Conservation (phyloP, 2,113 vertebrate species). For the Saimiri boliviensis region DNA sequence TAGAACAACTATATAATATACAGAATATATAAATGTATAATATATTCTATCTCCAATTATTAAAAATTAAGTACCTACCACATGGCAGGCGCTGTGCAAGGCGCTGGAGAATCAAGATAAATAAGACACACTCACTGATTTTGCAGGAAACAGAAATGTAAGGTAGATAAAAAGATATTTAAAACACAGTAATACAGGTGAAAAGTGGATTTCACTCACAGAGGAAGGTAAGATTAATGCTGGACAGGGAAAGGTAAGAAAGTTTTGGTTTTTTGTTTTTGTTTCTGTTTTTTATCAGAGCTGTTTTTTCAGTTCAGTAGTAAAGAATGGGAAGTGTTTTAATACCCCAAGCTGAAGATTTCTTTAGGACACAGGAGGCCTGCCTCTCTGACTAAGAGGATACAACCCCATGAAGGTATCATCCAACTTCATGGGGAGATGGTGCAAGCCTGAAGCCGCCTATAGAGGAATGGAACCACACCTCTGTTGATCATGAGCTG, state of each 20-base stretch:
- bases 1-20: background rate
- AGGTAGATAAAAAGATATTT: background rate
- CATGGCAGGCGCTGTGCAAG: background rate
- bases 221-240: background rate
- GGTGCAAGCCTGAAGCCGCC: too few relatives aligned
- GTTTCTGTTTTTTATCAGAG: background rate
- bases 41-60: background rate
- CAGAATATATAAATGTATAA: background rate
- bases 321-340: background rate
- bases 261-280: background rate
- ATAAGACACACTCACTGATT: background rate
- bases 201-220: background rate
- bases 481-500: background rate
- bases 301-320: background rate
- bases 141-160: background rate
- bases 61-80: background rate
- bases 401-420: rapidly evolving
- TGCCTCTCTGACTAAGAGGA: background rate
- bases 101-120: background rate
- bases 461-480: background rate
- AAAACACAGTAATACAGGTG: background rate
- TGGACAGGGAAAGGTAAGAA: background rate
- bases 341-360: background rate
- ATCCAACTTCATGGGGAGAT: background rate
- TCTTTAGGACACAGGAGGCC: background rate